Conservation (phyloP, 35 echinoderm and acorn worm genomes). For the Anneissia japonica region DNA sequence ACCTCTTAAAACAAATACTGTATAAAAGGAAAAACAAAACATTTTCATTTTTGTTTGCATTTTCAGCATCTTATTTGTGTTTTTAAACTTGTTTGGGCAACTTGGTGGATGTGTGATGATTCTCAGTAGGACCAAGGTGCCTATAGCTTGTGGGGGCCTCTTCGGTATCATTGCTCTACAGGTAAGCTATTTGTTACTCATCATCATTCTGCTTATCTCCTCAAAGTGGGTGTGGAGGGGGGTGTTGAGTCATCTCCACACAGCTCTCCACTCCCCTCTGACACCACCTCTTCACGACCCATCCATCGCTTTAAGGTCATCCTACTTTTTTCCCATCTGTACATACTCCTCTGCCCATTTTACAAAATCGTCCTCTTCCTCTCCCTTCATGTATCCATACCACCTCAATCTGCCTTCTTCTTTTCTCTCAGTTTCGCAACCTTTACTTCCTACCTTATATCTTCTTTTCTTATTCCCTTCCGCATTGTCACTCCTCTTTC, state of each 20-base stretch:
- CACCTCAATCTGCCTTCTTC: too few relatives aligned
- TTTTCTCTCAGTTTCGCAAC: too few relatives aligned
- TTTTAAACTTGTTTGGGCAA: conserved; percentile 81
- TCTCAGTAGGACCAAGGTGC: conserved; percentile 77
- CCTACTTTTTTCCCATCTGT: too few relatives aligned
- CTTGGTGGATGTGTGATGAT: conserved; percentile 93
- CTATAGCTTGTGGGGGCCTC: conserved; percentile 73
- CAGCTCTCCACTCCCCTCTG: not conserved
- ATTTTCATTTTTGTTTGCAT: conserved; percentile 2
- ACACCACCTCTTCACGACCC: not conserved
- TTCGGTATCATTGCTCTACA: conserved; percentile 91
- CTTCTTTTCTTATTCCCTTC: too few relatives aligned
- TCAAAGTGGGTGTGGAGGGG: not conserved
- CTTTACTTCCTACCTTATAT: too few relatives aligned
- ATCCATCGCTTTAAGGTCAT: conserved; percentile 1
- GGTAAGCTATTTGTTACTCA: conserved; percentile 37
- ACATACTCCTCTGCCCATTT: too few relatives aligned
- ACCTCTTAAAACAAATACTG: too few relatives aligned
- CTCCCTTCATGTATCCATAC: too few relatives aligned
- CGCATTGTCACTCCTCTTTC: too few relatives aligned
- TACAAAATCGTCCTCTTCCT: too few relatives aligned
- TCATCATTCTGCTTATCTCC: not conserved
- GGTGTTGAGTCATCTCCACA: not conserved
- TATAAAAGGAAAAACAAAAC: too few relatives aligned
- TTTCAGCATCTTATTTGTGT: conserved; percentile 90